Conservation (phyloP, 2,888 invertebrate genomes). For the Gonocerus acuteangulatus region DNA sequence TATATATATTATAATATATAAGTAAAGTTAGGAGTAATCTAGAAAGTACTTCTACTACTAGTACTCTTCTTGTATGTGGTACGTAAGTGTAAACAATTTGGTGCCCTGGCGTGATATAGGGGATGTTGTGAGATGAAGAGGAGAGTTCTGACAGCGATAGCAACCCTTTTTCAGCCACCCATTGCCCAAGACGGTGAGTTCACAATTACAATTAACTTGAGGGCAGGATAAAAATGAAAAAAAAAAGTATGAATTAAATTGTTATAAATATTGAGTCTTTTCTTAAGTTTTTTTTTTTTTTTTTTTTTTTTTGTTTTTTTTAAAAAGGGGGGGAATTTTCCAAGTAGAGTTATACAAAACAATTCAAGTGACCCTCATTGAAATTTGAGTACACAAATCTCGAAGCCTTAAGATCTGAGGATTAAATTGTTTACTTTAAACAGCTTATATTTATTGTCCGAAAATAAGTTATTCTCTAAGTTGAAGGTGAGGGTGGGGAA, state of each 20-base stretch:
- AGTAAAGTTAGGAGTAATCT: constrained; percentile 22
- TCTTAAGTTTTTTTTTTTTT: too few relatives aligned
- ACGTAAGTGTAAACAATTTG: constrained; percentile 36
- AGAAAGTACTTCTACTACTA: constrained; percentile 25
- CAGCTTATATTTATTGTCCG: too few relatives aligned
- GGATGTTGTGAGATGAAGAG: constrained; percentile 28
- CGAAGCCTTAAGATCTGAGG: too few relatives aligned
- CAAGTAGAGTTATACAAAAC: not conserved
- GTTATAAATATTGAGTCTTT: constrained; percentile 1
- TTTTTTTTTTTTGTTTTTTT: constrained; percentile 1
- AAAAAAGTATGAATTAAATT: not conserved
- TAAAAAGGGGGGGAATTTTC: not conserved
- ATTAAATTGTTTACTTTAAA: too few relatives aligned
- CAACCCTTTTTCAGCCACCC: constrained; percentile 31
- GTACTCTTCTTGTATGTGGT: constrained; percentile 29
- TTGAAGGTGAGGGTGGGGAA: too few relatives aligned
- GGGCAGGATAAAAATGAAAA: constrained; percentile 29
- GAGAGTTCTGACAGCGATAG: constrained; percentile 31
- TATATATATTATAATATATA: constrained; percentile 5
- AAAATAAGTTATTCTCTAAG: too few relatives aligned
- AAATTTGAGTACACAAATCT: constrained; percentile 4
- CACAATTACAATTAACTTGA: constrained; percentile 34
- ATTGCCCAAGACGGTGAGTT: constrained; percentile 35
- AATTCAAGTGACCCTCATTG: constrained; percentile 16
- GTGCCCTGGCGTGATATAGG: constrained; percentile 37